phyloP scores from a whole-genome alignment of 2,113 vertebrate species.

The Sebastes fasciatus region DNA sequence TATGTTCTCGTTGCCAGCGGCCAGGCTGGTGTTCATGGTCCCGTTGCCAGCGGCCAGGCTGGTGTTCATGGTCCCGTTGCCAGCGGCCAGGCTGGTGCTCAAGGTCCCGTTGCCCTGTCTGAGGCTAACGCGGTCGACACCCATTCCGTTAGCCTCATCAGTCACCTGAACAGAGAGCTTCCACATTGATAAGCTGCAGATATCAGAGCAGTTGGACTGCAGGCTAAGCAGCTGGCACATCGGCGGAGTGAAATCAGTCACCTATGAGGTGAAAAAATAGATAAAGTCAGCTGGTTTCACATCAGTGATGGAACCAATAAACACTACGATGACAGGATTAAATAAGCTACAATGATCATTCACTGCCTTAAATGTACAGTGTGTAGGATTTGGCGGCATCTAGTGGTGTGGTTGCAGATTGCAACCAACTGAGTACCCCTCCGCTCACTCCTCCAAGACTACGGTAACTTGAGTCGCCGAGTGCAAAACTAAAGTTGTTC shows the following conservation, averaged over 20 bases:
- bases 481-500: too few relatives aligned
- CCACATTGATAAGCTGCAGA: conserved; percentile 57
- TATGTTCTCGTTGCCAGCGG: too few relatives aligned
- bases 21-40: too few relatives aligned
- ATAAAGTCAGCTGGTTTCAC: neutral
- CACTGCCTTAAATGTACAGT: neutral
- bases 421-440: too few relatives aligned
- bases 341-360: neutral
- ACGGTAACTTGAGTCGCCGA: too few relatives aligned
- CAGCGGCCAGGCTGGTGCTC: conserved; percentile 19
- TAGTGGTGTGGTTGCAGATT: too few relatives aligned
- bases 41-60: conserved; percentile 7
- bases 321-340: neutral
- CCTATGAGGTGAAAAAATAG: conserved; percentile 32
- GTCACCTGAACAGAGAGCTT: conserved; percentile 52
- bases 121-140: conserved; percentile 59
- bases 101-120: conserved; percentile 72
- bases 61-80: conserved; percentile 57
- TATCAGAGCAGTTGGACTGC: conserved; percentile 41
- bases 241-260: conserved; percentile 57
- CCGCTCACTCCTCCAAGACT: too few relatives aligned
- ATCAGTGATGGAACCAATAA: neutral
- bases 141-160: conserved; percentile 62
- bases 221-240: conserved; percentile 44
- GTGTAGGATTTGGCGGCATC: too few relatives aligned